phyloP scores from a whole-genome alignment of 2,797 vertebrate genomes.

The Neopelma chrysocephalum region DNA sequence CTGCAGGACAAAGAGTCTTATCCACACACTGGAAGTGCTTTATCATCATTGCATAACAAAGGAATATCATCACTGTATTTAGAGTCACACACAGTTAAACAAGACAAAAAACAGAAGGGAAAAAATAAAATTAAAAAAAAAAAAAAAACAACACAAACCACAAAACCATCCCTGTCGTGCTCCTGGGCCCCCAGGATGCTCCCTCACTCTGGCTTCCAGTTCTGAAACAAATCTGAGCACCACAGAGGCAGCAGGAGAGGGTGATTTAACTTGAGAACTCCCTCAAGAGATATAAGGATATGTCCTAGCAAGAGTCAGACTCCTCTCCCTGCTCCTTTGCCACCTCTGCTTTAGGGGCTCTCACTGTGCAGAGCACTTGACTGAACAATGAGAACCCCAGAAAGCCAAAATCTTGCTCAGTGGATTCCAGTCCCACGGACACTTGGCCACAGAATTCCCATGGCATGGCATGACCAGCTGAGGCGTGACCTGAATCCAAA shows the following conservation, averaged over 20 bases:
- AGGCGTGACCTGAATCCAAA: not conserved
- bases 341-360: not conserved
- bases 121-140: not conserved
- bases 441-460: not conserved
- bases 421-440: not conserved
- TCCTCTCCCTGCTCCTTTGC: not conserved
- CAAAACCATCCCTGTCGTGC: not conserved
- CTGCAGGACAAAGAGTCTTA: not conserved
- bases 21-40: not conserved
- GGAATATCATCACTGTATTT: slow-evolving; percentile 8
- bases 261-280: not conserved
- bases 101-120: not conserved
- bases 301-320: not conserved
- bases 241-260: not conserved
- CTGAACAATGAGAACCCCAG: not conserved
- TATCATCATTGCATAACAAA: slow-evolving; percentile 23
- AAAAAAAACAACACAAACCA: not conserved
- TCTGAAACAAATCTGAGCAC: slow-evolving; percentile 17
- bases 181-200: slow-evolving; percentile 3
- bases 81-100: slow-evolving; percentile 31
- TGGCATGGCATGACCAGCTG: not conserved
- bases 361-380: not conserved
- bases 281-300: not conserved
- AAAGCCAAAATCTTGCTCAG: not conserved
- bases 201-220: slow-evolving; percentile 3